Evolutionary conservation across 2,888 invertebrate species (phyloP).

Genomic region (Bibio marci): DNA sequence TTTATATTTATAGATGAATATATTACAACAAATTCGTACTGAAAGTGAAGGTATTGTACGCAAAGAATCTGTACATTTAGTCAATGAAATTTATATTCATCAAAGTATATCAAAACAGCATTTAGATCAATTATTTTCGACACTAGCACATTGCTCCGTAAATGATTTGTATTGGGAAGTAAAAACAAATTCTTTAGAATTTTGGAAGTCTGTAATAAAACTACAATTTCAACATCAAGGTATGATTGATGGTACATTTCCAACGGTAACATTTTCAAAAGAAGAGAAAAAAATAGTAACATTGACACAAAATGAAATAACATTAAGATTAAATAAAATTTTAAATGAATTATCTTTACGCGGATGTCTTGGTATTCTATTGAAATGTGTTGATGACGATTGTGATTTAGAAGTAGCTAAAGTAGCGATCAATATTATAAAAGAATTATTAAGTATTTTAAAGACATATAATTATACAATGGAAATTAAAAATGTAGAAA

Average conservation of each 20-base stretch:
- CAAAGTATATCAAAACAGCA: slow-evolving; percentile 38
- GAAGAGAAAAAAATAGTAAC: slow-evolving; percentile 61
- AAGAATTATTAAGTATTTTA: slow-evolving; percentile 30
- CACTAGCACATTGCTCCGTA: slow-evolving; percentile 47
- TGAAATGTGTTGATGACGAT: slow-evolving; percentile 47
- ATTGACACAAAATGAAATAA: slow-evolving; percentile 42
- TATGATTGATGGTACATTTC: slow-evolving; percentile 69
- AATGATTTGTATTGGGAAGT: slow-evolving; percentile 72
- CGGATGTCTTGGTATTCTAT: slow-evolving; percentile 52
- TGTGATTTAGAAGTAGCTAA: slow-evolving; percentile 56
- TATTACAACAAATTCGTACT: slow-evolving; percentile 37
- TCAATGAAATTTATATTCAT: slow-evolving; percentile 47
- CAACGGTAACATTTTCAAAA: slow-evolving; percentile 61
- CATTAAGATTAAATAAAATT: slow-evolving; percentile 40
- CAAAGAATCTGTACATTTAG: slow-evolving; percentile 48
- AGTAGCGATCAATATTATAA: slow-evolving; percentile 36
- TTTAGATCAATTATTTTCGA: slow-evolving; percentile 38
- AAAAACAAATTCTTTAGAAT: slow-evolving; percentile 49
- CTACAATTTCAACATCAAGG: slow-evolving; percentile 53
- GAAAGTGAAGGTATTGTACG: slow-evolving; percentile 66
- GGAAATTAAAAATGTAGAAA: slow-evolving; percentile 15
- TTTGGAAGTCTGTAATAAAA: slow-evolving; percentile 53
- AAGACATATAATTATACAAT: slow-evolving; percentile 38
- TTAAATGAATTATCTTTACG: slow-evolving; percentile 47
- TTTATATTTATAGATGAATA: slow-evolving; percentile 28